Evolutionary conservation across 1,140 invertebrate genomes (phyloP).

Genomic region (Brevipalpus yothersi): DNA sequence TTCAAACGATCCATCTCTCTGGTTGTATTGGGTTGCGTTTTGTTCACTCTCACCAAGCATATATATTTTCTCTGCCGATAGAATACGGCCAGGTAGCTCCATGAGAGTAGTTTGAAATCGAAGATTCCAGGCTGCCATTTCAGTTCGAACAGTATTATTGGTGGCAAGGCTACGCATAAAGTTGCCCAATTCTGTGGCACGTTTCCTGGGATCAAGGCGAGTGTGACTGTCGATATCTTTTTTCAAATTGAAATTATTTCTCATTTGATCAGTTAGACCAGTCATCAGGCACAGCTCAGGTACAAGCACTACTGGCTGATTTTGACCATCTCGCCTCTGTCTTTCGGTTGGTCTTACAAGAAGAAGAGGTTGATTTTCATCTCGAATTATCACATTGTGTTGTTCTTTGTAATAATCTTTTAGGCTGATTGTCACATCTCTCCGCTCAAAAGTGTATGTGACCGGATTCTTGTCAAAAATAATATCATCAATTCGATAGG

Average conservation of each 20-base stretch:
- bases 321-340: conserved; percentile 3
- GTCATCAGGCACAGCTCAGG: conserved; percentile 21
- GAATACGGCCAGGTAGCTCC: conserved; percentile 19
- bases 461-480: conserved; percentile 20
- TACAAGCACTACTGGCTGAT: conserved; percentile 13
- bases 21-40: not conserved
- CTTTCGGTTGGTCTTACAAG: conserved; percentile 10
- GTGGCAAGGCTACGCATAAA: conserved; percentile 17
- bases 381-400: conserved; percentile 18
- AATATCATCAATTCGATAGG: conserved; percentile 25
- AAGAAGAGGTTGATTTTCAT: conserved; percentile 19
- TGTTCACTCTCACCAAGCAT: not conserved
- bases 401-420: conserved; percentile 21
- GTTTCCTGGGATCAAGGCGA: conserved; percentile 23
- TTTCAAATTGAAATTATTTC: conserved; percentile 6
- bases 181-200: conserved; percentile 2
- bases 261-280: conserved; percentile 17
- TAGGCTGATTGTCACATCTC: conserved; percentile 12
- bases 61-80: conserved; percentile 8
- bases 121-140: conserved; percentile 23
- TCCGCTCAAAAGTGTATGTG: conserved; percentile 15
- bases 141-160: conserved; percentile 17
- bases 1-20: conserved; percentile 8
- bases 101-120: conserved; percentile 18
- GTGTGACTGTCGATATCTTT: conserved; percentile 43